Evolutionary conservation across 2,888 invertebrate genomes (phyloP), one percentile per base, ranked within the genome.

Genomic region (Apamea crenata): DNA sequence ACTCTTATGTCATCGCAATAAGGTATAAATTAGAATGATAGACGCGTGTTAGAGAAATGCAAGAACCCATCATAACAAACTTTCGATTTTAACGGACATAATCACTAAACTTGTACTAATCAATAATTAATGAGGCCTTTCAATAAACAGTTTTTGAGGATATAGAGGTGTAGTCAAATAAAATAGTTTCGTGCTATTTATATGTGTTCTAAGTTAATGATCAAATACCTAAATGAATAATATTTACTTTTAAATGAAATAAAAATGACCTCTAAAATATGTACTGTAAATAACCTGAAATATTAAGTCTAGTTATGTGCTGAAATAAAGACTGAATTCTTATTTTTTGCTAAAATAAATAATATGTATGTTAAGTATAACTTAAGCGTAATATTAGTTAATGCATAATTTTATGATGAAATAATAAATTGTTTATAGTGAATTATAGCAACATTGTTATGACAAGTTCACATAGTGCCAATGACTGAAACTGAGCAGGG

Each of bases 321-420:
- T 88, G 88, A 84, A 89, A 84, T 79, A 84, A 88, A 89, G 88
- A 88, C 88, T 88, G 88, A 88, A 82, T 70, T 83, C 67, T 78
- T 71, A 71, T 82, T 77, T 80, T 85, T 83, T 85, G 80, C 81
- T 76, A 74, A 32, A 65, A 25, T 65, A 44, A 29, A 69, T 67
- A 67, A 79, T 81, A 77, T 82, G 47, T 87, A 78, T 78, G 67
- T 83, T 82, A 73, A 80, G 74, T 83, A 75, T 83, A 83, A 81
- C 77, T 86, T 89, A 86, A 84, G 79, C 77, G 75, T 89, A 86
- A 86, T 86, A 86, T 86, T 78, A 85, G 67, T 76, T 84, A 67
- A 78, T 70, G 76, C 65, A 88, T 88, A 88, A 80, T 85, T 79
- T 59, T 77, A 76, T 56, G n/a, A 74, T 73, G 44, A 61, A 74